These are phyloP conservation scores for Anthophora plumipes DNA, from an alignment of 2,888 invertebrate species.

Conservation along the genomic window DNA sequence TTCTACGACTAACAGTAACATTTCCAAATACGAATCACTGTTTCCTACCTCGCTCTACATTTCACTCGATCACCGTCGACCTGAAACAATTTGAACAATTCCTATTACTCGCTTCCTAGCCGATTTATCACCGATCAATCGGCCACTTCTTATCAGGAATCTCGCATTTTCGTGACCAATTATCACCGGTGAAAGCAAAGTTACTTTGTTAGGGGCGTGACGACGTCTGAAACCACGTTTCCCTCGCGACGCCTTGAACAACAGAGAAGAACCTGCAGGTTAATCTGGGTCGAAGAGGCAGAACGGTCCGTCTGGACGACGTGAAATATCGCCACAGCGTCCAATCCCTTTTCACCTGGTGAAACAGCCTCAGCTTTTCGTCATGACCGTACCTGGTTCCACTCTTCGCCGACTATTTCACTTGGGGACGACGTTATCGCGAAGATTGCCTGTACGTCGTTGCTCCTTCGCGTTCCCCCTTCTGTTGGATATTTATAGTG, in stretches of 20 bases:
- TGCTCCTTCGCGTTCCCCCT: background rate
- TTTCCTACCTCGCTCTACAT: background rate
- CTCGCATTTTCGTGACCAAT: background rate
- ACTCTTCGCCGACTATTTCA: conserved; percentile 15
- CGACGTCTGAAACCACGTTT: background rate
- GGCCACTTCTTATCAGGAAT: background rate
- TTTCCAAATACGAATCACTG: background rate
- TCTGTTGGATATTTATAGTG: conserved; percentile 35
- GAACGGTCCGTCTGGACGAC: conserved; percentile 38
- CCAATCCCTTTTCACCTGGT: conserved; percentile 43
- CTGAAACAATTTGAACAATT: background rate
- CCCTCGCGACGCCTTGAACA: background rate
- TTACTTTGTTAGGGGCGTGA: background rate
- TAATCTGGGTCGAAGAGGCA: conserved; percentile 72
- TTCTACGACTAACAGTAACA: too few relatives aligned
- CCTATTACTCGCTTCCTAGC: background rate
- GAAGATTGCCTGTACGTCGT: conserved; percentile 16
- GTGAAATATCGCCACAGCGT: conserved; percentile 62
- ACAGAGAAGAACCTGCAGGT: conserved; percentile 34
- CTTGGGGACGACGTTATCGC: conserved; percentile 30
- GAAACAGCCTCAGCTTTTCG: conserved; percentile 21
- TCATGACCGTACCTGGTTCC: background rate
- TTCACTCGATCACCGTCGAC: background rate
- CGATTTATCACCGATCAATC: background rate
- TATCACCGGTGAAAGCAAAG: background rate